These are phyloP conservation scores for Oryzias sinensis DNA, from an alignment of 2,797 vertebrate genomes.

Conservation along the genomic window DNA sequence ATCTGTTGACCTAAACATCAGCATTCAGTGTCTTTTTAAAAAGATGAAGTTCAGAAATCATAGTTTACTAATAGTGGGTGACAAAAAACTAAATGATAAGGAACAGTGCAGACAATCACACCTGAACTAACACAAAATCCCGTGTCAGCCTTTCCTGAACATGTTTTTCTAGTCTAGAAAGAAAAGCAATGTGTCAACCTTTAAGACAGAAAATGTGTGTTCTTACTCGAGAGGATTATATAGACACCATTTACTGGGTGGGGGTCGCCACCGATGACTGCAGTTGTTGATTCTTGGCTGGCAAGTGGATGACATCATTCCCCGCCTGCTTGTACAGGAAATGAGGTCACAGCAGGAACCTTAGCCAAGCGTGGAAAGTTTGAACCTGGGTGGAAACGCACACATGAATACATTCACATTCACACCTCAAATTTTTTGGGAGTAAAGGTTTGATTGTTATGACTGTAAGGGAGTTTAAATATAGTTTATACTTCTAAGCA, in stretches of 20 bases:
- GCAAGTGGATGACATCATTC: slow-evolving; percentile 73
- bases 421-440: slow-evolving; percentile 1
- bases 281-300: slow-evolving; percentile 69
- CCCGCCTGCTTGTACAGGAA: slow-evolving; percentile 74
- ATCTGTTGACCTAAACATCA: too few relatives aligned
- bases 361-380: slow-evolving; percentile 64
- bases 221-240: slow-evolving; percentile 14
- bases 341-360: slow-evolving; percentile 76
- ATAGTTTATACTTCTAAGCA: slow-evolving; percentile 50
- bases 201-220: slow-evolving; percentile 7
- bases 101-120: neutral
- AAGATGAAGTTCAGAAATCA: too few relatives aligned
- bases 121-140: slow-evolving; percentile 5
- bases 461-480: slow-evolving; percentile 58
- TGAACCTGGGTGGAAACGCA: slow-evolving; percentile 36
- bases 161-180: slow-evolving; percentile 8
- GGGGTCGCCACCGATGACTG: slow-evolving; percentile 2
- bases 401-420: slow-evolving; percentile 40
- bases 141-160: slow-evolving; percentile 1
- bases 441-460: slow-evolving; percentile 43
- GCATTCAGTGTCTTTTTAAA: too few relatives aligned
- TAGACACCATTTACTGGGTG: slow-evolving; percentile 8
- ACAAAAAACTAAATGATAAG: too few relatives aligned
- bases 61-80: too few relatives aligned
- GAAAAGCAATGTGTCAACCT: slow-evolving; percentile 23